Evolutionary conservation across 2,888 invertebrate species (phyloP), one percentile per base, ranked within the genome.

Genomic region (Eurytoma adleriae): DNA sequence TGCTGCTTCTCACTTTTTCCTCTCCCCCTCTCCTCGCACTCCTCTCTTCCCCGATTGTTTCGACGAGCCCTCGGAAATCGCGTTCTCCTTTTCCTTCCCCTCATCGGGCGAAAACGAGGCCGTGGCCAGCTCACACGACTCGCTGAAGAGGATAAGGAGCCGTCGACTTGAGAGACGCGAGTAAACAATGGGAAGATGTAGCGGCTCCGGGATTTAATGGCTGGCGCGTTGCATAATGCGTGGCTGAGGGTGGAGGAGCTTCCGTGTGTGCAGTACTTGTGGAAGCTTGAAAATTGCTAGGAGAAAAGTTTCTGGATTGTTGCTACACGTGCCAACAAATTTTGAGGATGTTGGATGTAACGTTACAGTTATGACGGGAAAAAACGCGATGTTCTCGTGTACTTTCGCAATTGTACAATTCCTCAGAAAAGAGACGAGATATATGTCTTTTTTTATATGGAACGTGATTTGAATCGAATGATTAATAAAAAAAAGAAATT

Each of bases 121-220:
- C 77, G 77, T 24, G 14, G 56, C n/a, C 62, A 56, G n/a, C 56
- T 56, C 62, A 76, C 40, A n/a, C 62, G 52, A 40, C 40, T 10
- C 30, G 24, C 64, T 64, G 13, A 24, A 62, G 61, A 72, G 72
- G 62, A 70, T 69, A 70, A 77, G 68, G 56, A 77, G 68, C n/a
- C 52, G 56, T 56, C 18, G 40, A 20, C 54, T 24, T 16, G n/a
- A 62, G 30, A 48, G 30, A 30, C 40, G 14, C 66, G 70, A 54
- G 79, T 74, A 74, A 79, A 79, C 74, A 79, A 75, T 75, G 59
- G 70, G 30, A 72, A 40, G 64, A 64, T 48, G 59, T 24, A 20
- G 10, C 30, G 50, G 64, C 64, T 74, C 69, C 73, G 73, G 79
- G 73, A 73, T 79, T 79, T 73, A 74, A 79, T 68, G 68, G 62